Base-by-base conservation (phyloP, 2,888 invertebrate species). In the Himalopsyche anomala region DNA sequence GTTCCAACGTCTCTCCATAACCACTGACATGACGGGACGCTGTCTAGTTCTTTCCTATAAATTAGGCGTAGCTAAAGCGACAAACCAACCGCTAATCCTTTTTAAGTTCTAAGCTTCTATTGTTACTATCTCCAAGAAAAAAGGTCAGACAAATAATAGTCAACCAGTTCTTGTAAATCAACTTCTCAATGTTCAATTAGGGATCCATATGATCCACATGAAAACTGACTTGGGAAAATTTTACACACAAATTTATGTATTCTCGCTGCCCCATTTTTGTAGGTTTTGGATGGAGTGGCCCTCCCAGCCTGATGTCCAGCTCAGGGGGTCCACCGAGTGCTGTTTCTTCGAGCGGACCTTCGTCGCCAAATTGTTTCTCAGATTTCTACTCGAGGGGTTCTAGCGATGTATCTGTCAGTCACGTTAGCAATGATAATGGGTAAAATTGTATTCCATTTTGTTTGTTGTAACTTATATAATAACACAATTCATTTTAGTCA, bases 331-430 rank as follows among this genome's bases (percentile, higher is more conserved):
- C 92, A 81, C 93, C 92, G 17, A 93, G 93, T 89, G 93, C 91
- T 83, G 94, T 97, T 84, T 97, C 97, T 0, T 96, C 96, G 9
- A 94, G 94, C 83, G 95, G 95, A 42, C 97, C 97, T 0, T 97
- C 97, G 0, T 98, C 98, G 0, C 98, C 98, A 51, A 95, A 95
- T 89, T 95, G 95, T 28, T 84, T 88, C 11, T 94, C 94, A 17
- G 94, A 95, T 90, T 91, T 94, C 89, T 91, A 93, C 90, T 90
- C 93, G 4, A 94, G 94, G 88, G 94, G 94, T 89, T 94, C 94
- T 90, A 94, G 94, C 89, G 94, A 94, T 89, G 94, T 95, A 92
- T 94, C 94, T 2, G 94, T 94, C 83, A 95, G 95, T 90, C 91
- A 95, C 86, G 92, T 95, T 89, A 95, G 95, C 90, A 94, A 92